Conservation (phyloP, 2,113 vertebrate genomes). For the Rhagologus leucostigma region DNA sequence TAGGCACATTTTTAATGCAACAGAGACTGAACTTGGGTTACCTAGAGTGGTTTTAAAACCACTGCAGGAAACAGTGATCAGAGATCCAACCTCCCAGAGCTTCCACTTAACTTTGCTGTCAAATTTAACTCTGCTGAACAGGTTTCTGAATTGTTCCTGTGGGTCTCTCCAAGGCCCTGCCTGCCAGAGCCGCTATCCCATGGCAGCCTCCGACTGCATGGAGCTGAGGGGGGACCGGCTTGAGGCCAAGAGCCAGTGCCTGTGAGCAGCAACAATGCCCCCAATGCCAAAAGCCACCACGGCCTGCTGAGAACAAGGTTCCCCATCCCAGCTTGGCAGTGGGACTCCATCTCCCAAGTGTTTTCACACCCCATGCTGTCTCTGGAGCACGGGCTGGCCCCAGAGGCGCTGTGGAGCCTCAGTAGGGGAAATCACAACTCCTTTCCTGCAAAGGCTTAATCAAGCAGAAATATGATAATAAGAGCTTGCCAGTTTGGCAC, state of each 20-base stretch:
- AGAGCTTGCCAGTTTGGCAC: slow-evolving; percentile 20
- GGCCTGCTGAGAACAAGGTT: neutral
- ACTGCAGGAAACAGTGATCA: neutral
- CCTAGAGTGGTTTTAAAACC: neutral
- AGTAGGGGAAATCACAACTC: neutral
- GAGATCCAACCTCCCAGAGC: neutral
- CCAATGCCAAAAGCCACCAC: accelerated
- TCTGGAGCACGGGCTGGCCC: accelerated
- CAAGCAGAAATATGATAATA: neutral
- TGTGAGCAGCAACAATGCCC: neutral
- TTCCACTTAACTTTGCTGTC: neutral
- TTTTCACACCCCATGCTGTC: accelerated
- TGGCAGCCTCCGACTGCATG: neutral
- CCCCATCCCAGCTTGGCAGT: accelerated
- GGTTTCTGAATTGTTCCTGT: neutral
- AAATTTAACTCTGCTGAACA: neutral
- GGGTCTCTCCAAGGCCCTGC: neutral
- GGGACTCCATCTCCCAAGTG: neutral
- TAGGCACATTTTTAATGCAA: neutral
- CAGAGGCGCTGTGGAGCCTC: neutral
- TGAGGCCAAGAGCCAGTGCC: neutral
- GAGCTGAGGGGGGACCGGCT: neutral
- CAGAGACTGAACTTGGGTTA: neutral
- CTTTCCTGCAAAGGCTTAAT: neutral
- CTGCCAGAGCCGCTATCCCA: neutral